phyloP scores from a whole-genome alignment of 2,888 invertebrate genomes.

The Colletes collaris region DNA sequence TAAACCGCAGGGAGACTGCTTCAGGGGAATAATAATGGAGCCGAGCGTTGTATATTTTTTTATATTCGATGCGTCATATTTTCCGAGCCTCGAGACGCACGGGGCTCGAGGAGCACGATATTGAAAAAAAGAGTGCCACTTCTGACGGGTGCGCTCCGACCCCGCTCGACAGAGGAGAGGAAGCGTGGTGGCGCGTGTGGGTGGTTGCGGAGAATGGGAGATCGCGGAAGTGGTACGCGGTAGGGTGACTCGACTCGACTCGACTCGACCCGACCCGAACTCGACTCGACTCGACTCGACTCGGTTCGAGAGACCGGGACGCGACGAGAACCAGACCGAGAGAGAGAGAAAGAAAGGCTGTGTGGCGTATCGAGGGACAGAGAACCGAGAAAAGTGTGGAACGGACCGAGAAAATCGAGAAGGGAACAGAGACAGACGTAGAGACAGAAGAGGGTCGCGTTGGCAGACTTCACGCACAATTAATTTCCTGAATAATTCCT shows the following conservation, averaged over 20 bases:
- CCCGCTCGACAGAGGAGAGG: conserved; percentile 18
- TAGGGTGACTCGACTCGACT: conserved; percentile 49
- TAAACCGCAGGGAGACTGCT: conserved; percentile 49
- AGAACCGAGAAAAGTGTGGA: conserved; percentile 31
- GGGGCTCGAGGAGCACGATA: conserved; percentile 60
- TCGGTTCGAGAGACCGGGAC: not conserved
- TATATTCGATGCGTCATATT: conserved; percentile 65
- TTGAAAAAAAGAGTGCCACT: conserved; percentile 72
- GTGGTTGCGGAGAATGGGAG: conserved; percentile 59
- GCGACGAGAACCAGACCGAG: not conserved
- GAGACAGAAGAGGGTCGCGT: conserved; percentile 52
- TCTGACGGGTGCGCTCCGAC: conserved; percentile 56
- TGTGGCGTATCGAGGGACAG: conserved; percentile 24
- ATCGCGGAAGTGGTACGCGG: conserved; percentile 59
- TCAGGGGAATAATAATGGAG: conserved; percentile 60
- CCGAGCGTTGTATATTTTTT: conserved; percentile 61
- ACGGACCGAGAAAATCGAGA: conserved; percentile 45
- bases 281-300: not conserved
- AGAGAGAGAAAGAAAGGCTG: conserved; percentile 4
- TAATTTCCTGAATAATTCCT: conserved; percentile 81
- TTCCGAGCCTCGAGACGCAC: conserved; percentile 60
- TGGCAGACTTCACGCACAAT: conserved; percentile 81
- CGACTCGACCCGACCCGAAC: not conserved
- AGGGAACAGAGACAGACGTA: not conserved
- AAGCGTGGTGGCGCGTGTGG: conserved; percentile 44